Percentiles rank a stretch among this genome's conserved stretches.
These are phyloP conservation scores for Hippasteria phrygiana DNA, from an alignment of 53 echinoderm and acorn worm species.

Conservation along the genomic window DNA sequence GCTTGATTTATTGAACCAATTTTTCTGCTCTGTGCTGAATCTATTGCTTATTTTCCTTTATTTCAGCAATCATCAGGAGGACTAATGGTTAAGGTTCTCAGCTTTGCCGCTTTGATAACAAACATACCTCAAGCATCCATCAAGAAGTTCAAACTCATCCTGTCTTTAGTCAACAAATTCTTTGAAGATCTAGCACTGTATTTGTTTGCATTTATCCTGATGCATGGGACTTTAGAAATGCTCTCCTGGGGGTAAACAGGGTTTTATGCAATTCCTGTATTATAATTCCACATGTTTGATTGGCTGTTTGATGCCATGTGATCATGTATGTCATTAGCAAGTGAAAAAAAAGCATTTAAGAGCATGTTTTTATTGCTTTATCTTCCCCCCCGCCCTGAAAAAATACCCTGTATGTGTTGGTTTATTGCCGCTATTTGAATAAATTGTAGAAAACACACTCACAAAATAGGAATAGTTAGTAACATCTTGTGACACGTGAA, in stretches of 20 bases:
- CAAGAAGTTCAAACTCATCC: conserved; percentile 5
- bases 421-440: no score
- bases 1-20: not conserved
- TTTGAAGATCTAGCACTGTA: conserved; percentile 36
- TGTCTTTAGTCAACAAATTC: not conserved
- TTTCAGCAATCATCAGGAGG: not conserved
- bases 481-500: no score
- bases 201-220: conserved; percentile 42
- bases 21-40: not conserved
- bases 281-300: no score
- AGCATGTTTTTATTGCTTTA: no score
- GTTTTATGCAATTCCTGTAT: no score
- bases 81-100: conserved; percentile 15
- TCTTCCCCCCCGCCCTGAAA: no score
- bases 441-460: no score
- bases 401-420: no score
- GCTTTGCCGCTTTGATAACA: conserved; percentile 44
- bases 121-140: conserved; percentile 26
- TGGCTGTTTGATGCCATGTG: no score
- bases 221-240: conserved; percentile 17
- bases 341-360: no score
- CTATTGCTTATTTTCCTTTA: not conserved
- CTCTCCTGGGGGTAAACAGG: not conserved
- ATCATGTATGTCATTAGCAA: no score
- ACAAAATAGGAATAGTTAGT: no score